Evolutionary conservation across 1,140 invertebrate species (phyloP).

Genomic region (Leptopilina clavipes): DNA sequence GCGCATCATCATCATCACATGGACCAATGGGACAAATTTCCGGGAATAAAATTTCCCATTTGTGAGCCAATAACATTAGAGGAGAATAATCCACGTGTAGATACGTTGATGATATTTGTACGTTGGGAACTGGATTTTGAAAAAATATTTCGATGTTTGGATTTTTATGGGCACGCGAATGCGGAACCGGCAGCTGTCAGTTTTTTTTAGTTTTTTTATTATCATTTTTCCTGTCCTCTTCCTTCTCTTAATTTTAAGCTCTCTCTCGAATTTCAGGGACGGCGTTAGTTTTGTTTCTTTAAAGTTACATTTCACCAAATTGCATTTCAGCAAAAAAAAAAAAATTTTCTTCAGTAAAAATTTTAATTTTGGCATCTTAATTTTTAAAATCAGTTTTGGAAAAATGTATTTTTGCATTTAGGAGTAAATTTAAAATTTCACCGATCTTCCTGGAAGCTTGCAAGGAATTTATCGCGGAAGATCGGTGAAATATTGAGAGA

Average conservation of each 20-base stretch:
- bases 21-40: slow-evolving; percentile 56
- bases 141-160: slow-evolving; percentile 25
- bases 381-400: too few species aligned
- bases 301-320: too few species aligned
- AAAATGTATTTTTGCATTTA: too few species aligned
- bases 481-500: too few species aligned
- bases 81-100: neutral
- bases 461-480: too few species aligned
- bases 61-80: slow-evolving; percentile 48
- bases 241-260: slow-evolving; percentile 40
- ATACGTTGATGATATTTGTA: neutral
- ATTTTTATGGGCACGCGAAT: slow-evolving; percentile 44
- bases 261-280: slow-evolving; percentile 14
- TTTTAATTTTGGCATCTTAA: too few species aligned
- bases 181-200: slow-evolving; percentile 57
- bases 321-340: too few species aligned
- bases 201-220: slow-evolving; percentile 45
- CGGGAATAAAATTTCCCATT: slow-evolving; percentile 50
- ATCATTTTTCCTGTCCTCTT: slow-evolving; percentile 46
- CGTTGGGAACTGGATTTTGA: slow-evolving; percentile 2
- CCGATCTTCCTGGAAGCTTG: too few species aligned
- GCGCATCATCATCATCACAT: slow-evolving; percentile 37
- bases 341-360: too few species aligned
- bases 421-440: too few species aligned
- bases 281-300: neutral